Base-by-base conservation (phyloP, 2,113 vertebrate genomes). In the Anthoscopus minutus region DNA sequence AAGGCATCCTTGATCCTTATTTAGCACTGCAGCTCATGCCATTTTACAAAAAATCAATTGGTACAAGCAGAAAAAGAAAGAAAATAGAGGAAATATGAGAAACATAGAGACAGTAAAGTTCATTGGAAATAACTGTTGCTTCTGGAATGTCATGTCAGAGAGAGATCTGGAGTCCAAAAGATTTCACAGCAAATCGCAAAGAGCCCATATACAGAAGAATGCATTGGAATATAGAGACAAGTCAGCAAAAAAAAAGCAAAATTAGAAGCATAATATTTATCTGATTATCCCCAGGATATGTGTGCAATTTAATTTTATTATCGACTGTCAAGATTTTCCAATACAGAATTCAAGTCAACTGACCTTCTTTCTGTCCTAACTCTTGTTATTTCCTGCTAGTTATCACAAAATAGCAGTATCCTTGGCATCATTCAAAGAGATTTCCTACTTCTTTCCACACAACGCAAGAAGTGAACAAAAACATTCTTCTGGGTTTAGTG, bases 371-470 rank as follows among this genome's bases (percentile, higher is more conserved):
- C 94, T 93, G 89, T 77, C 82, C 38, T 88, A 88, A 86, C 35
- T 82, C 81, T 85, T 92, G 86, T 92, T 88, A 97, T 88, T 97
- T 97, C 94, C 91, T 97, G 91, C 66, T 89, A 84, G 78, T 56
- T 86, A 88, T 76, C 87, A 87, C 42, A 82, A 94, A 95, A 95
- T n/a, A 92, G 81, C 91, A 85, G 50, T 66, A 89, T 86, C 81
- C 92, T 94, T 96, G 93, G 81, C 94, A 94, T 77, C 58, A 73
- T 44, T 88, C 91, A 79, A 51, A 88, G 70, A 96, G 11, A 94
- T 94, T 96, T 97, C 93, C 94, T 96, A 94, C 54, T 89, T 88
- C 66, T 92, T 94, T 85, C 81, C 92, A 91, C 47, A 77, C 67
- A 92, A 86, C 1, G 1, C 74, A 80, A 84, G 51, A 48, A 57